Conservation (phyloP, 2,113 vertebrate species). For the Pedetes capensis region DNA sequence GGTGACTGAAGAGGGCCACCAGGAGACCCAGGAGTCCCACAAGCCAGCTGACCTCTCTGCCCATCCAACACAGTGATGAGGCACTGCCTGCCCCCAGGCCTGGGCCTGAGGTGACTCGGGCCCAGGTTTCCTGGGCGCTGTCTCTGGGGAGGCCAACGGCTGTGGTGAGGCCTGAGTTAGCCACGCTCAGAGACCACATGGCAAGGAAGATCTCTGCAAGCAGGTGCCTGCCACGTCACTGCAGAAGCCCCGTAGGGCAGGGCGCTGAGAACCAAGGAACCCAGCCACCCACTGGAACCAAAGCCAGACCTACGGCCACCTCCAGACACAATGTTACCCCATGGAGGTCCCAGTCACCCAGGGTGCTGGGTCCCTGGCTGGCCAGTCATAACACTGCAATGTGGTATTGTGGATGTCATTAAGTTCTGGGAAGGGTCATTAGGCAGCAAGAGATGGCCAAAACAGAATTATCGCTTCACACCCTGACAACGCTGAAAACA, state of each 20-base stretch:
- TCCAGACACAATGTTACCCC: accelerated
- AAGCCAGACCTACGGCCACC: neutral
- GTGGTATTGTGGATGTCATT: accelerated
- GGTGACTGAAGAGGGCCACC: accelerated
- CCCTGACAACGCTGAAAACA: neutral
- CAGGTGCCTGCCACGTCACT: neutral
- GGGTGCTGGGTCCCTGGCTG: neutral
- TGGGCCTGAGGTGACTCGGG: no score
- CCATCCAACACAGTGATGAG: accelerated
- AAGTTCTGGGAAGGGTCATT: neutral
- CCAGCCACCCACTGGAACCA: accelerated
- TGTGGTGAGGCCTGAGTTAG: neutral
- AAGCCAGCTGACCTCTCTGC: neutral
- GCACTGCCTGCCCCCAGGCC: no score
- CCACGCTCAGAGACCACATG: accelerated
- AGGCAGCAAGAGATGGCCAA: neutral
- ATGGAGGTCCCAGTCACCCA: neutral
- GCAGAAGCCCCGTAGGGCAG: neutral
- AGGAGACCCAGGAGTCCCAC: neutral
- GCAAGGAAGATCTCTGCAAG: neutral
- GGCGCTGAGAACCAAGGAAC: neutral
- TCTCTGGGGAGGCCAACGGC: neutral
- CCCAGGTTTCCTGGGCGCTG: accelerated
- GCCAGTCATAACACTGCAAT: neutral
- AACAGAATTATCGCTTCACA: neutral